Base-by-base conservation (phyloP, 1,140 invertebrate species). In the Drosophila guanche region DNA sequence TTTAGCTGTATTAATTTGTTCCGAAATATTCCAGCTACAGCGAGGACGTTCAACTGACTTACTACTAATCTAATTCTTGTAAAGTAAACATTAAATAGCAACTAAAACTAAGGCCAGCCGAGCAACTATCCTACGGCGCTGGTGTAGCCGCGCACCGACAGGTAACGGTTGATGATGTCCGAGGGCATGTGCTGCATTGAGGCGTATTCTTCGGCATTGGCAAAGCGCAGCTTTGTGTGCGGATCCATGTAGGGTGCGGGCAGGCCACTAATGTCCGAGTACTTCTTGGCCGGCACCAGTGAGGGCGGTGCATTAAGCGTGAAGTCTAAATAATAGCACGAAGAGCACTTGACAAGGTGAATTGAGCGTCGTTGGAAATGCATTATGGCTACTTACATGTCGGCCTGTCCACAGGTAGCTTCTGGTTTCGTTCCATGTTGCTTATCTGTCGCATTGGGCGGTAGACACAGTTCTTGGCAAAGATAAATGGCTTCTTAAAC, bases 251-350 rank as follows among this genome's bases (percentile, higher is more conserved):
- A 99, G 47, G 95, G 95, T 47, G 97, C 96, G 52, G 95, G 94
- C 53, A 98, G 89, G 1, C 97, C 97, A 75, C 97, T 98, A 55
- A 98, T 95, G 90, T 98, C 97, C 0, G 97, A 98, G 92, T 98
- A 98, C 85, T 98, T 98, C 90, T 98, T 98, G 2, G 96, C 94
- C 23, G 97, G 97, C 91, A 95, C 95, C 76, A 98, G 97, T 58
- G 97, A 97, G 40, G 97, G 97, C 16, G 97, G 97, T 33, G 97
- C 97, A 92, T 98, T 97, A 63, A 98, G 96, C 42, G 94, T 95
- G 86, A 95, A 95, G 92, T 97, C 95, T 96, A 46, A 10, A 10
- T 65, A 58, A 41, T 40, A 8, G 12, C 6, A 45, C 6, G 40
- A 37, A 29, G 6, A 2, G n/a, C 7, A 16, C 4, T 46, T 55